These are phyloP conservation scores for Phacellophora camtschatica DNA, from an alignment of 30 jellyfish, hydroid and myxozoan genomes.

Conservation along the genomic window DNA sequence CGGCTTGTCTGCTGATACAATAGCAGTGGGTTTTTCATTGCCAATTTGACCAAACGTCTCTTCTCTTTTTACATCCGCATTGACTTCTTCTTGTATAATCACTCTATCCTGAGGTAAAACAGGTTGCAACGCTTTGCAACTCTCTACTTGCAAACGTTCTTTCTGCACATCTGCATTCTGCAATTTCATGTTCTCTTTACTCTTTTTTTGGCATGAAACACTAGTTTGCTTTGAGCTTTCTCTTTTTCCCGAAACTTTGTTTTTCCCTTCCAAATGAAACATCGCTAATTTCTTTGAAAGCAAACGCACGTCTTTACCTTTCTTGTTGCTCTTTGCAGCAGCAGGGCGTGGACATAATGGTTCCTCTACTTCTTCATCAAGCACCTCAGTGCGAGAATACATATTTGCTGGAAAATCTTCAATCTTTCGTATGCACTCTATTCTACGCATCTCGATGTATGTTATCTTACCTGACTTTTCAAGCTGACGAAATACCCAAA, in stretches of 20 bases:
- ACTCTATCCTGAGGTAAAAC: too few species aligned
- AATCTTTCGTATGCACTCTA: constrained; percentile 6
- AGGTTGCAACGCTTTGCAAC: too few species aligned
- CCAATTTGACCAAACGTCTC: too few species aligned
- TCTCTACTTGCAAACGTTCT: too few species aligned
- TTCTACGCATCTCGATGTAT: constrained; percentile 51
- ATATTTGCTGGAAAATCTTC: background rate
- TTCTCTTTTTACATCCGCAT: background rate
- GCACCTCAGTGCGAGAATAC: background rate
- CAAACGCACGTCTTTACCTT: background rate
- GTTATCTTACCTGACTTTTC: constrained; percentile 47
- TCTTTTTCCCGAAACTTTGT: too few species aligned
- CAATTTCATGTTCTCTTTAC: too few species aligned
- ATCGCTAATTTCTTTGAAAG: constrained; percentile 16
- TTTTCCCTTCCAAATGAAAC: background rate
- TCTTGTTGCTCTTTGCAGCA: constrained; percentile 6
- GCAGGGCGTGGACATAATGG: background rate
- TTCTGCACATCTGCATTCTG: too few species aligned
- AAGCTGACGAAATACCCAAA: constrained; percentile 68
- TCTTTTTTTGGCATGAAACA: too few species aligned
- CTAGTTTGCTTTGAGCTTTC: too few species aligned
- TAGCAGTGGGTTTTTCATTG: too few species aligned
- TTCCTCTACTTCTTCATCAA: constrained; percentile 22
- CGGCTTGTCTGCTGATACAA: background rate
- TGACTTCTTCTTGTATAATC: background rate